Percentiles rank a stretch among this genome's conserved stretches.
phyloP scores from a whole-genome alignment of 2,888 invertebrate genomes.

The Lasioglossum figueresi region DNA sequence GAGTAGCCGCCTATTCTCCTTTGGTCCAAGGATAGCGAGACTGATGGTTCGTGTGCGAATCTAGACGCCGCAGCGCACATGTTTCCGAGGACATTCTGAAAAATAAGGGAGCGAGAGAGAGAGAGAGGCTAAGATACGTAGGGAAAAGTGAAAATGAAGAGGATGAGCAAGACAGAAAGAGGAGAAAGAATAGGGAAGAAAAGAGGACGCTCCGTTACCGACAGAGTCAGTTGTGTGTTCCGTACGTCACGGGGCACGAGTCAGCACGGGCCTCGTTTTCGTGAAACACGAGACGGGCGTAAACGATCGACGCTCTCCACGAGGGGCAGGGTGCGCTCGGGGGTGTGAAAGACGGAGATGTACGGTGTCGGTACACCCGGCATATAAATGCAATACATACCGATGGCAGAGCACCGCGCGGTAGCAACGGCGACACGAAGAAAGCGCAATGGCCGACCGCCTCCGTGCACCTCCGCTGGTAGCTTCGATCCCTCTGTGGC shows the following conservation, averaged over 20 bases:
- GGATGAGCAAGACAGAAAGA: not conserved
- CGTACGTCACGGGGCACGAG: conserved; percentile 51
- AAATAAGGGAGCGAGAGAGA: not conserved
- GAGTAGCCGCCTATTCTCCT: not conserved
- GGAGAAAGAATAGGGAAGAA: not conserved
- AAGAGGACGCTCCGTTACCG: conserved; percentile 56
- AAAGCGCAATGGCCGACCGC: conserved; percentile 79
- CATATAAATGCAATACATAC: conserved; percentile 54
- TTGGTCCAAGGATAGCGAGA: not conserved
- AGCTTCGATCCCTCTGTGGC: conserved; percentile 61
- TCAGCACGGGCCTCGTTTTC: conserved; percentile 16
- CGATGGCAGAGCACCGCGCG: conserved; percentile 66
- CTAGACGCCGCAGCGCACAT: conserved; percentile 1
- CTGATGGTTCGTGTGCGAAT: not conserved
- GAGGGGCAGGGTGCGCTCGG: not conserved
- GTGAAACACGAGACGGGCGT: conserved; percentile 61
- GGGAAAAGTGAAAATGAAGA: not conserved
- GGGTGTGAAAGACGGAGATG: conserved; percentile 7
- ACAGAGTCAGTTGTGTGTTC: conserved; percentile 49
- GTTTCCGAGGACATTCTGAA: not conserved
- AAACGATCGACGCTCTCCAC: conserved; percentile 48
- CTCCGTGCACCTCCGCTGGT: conserved; percentile 57
- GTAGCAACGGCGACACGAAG: conserved; percentile 58
- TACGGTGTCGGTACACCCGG: conserved; percentile 49
- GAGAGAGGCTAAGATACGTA: too few relatives aligned